These are phyloP conservation scores for Candoia aspera DNA, from an alignment of 2,113 vertebrate genomes.

Conservation along the genomic window DNA sequence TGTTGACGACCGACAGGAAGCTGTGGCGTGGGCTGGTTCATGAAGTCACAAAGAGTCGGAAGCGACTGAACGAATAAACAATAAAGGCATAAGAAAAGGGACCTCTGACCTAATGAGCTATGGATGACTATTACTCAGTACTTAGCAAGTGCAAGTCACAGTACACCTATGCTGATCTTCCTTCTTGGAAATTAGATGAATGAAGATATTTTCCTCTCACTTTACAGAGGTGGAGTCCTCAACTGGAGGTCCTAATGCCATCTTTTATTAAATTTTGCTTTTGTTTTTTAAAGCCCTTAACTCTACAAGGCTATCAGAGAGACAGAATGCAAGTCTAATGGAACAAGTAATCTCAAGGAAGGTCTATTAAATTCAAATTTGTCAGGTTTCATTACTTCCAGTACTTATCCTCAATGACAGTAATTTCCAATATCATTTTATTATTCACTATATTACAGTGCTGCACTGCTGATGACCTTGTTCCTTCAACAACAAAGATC, in stretches of 20 bases:
- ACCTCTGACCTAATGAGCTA: not conserved
- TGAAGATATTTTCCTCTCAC: conserved; percentile 57
- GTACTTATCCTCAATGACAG: conserved; percentile 42
- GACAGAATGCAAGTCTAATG: conserved; percentile 60
- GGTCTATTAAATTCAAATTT: conserved; percentile 64
- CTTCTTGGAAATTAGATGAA: conserved; percentile 66
- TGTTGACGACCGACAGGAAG: no score
- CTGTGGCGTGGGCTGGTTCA: no score
- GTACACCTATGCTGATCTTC: conserved; percentile 38
- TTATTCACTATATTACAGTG: conserved; percentile 57
- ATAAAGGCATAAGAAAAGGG: not conserved
- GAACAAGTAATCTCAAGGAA: conserved; percentile 61
- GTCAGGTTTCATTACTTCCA: conserved; percentile 71
- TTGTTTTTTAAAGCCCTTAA: conserved; percentile 45
- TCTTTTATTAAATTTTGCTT: conserved; percentile 47
- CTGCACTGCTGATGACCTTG: conserved; percentile 48
- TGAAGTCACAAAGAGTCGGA: no score
- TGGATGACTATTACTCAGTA: not conserved
- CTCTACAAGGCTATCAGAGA: conserved; percentile 55
- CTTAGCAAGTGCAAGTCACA: conserved; percentile 60
- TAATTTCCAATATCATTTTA: conserved; percentile 60
- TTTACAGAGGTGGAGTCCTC: conserved; percentile 44
- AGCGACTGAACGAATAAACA: no score
- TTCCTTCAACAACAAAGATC: conserved; percentile 35
- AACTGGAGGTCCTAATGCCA: conserved; percentile 54